Base-by-base conservation (phyloP, 2,888 invertebrate genomes). In the Eubasilissa splendida region DNA sequence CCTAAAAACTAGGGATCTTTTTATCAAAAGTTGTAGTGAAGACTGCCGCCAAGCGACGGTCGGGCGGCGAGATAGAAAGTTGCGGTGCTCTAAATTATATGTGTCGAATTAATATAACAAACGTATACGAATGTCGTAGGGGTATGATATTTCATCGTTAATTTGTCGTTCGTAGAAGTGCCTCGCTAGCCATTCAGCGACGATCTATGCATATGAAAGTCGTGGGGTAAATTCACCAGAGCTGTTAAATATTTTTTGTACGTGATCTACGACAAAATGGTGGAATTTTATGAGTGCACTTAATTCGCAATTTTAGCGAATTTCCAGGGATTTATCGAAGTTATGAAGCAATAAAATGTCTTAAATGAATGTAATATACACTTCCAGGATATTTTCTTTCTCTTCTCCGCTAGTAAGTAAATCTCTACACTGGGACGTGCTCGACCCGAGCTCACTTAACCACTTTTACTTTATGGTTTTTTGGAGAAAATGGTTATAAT, bases 221-320 rank as follows among this genome's bases (percentile, higher is more conserved):
- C 42, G 42, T 2, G 42, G 22, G 12, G 12, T 58, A 58, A 4
- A 58, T n/a, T 58, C 12, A 9, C 14, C 7, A 58, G 14, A 58
- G 59, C 42, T 42, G 42, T 42, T 1, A 42, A 42, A 42, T 42
- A 42, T 42, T 42, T 42, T 42, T 42, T 42, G 42, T 42, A 42
- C 42, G 42, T 42, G 42, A 42, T 42, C 42, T 42, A 42, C 42
- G 42, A 42, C 42, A 42, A 42, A 42, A 42, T 42, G 42, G 14
- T 14, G 14, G 59, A 58, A 58, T 58, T 58, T 58, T 58, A 58
- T 58, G n/a, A 58, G 2, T 12, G n/a, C 14, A 58, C 14, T 77
- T 42, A 50, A 33, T 53, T 79, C 71, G 52, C 60, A 73, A 50
- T 73, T 52, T n/a, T 71, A 50, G 65, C 71, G 65, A 60, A 79